phyloP scores from a whole-genome alignment of 1,140 invertebrate species.

The Drosophila teissieri region DNA sequence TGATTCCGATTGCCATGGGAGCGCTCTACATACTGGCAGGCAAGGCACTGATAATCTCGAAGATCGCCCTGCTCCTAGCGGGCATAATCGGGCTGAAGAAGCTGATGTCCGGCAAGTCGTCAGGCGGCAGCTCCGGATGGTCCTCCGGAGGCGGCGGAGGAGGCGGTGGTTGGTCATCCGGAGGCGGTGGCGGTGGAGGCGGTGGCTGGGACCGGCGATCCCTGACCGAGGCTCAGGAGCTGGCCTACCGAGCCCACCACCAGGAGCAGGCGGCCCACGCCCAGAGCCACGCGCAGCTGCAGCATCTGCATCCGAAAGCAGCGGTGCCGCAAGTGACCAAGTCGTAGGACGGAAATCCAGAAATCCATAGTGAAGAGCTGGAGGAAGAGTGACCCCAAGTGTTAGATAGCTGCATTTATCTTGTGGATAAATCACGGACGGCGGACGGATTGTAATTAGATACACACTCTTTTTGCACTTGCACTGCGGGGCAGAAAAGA shows the following conservation, averaged over 20 bases:
- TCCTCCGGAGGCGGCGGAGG: slow-evolving; percentile 86
- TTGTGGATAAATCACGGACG: slow-evolving; percentile 69
- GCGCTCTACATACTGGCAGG: slow-evolving; percentile 90
- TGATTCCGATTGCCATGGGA: slow-evolving; percentile 90
- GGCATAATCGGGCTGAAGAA: slow-evolving; percentile 93
- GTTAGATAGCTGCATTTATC: slow-evolving; percentile 71
- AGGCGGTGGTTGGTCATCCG: slow-evolving; percentile 87
- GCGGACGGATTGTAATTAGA: slow-evolving; percentile 73
- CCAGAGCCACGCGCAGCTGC: slow-evolving; percentile 41
- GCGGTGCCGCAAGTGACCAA: slow-evolving; percentile 52
- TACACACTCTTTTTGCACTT: slow-evolving; percentile 56
- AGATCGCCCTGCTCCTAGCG: slow-evolving; percentile 90
- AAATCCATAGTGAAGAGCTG: background rate
- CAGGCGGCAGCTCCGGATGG: slow-evolving; percentile 86
- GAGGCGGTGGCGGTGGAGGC: slow-evolving; percentile 83
- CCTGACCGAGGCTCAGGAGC: slow-evolving; percentile 86
- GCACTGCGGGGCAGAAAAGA: slow-evolving; percentile 46
- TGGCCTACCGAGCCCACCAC: slow-evolving; percentile 88
- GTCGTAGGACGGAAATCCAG: slow-evolving; percentile 44
- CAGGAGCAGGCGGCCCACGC: slow-evolving; percentile 40
- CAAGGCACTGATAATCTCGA: slow-evolving; percentile 91
- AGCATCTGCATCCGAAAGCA: slow-evolving; percentile 46
- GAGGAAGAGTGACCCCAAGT: slow-evolving; percentile 41
- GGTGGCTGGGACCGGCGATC: slow-evolving; percentile 85
- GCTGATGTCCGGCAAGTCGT: slow-evolving; percentile 88